Percentiles rank a stretch among this genome's conserved stretches.
Conservation (phyloP, 2,888 invertebrate genomes). For the Zygothrica quintamaculata region DNA sequence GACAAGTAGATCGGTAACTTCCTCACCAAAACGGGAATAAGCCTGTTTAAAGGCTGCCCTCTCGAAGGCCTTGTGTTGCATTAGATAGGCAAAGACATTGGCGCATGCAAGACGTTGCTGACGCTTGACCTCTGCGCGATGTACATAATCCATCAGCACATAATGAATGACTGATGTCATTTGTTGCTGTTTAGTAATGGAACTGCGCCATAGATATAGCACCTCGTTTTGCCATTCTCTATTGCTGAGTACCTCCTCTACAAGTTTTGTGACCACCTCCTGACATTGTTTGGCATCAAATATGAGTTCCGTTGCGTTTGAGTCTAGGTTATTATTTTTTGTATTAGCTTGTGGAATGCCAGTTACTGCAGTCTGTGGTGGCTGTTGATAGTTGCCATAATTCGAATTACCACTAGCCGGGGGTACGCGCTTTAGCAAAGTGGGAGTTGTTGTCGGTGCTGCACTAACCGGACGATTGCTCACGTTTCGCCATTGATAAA, state of each 20-base stretch:
- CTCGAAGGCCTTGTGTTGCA: conserved; percentile 62
- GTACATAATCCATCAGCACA: conserved; percentile 76
- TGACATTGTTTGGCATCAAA: conserved; percentile 64
- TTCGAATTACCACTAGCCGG: conserved; percentile 24
- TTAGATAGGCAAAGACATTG: conserved; percentile 69
- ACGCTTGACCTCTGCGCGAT: conserved; percentile 59
- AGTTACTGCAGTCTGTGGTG: conserved; percentile 6
- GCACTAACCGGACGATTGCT: conserved; percentile 56
- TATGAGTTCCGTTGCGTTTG: neutral
- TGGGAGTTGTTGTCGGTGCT: conserved; percentile 22
- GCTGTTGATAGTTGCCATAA: conserved; percentile 46
- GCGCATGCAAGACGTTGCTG: conserved; percentile 74
- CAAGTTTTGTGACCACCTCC: conserved; percentile 67
- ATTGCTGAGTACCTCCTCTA: conserved; percentile 69
- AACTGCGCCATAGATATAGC: conserved; percentile 65
- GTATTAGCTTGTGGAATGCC: conserved; percentile 1
- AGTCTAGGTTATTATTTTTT: conserved; percentile 25
- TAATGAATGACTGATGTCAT: conserved; percentile 64
- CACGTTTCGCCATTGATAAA: conserved; percentile 73
- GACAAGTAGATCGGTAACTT: conserved; percentile 74
- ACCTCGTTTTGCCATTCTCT: conserved; percentile 69
- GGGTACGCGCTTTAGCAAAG: conserved; percentile 54
- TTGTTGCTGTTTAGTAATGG: conserved; percentile 57
- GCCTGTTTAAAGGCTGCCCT: conserved; percentile 64
- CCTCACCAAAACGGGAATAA: conserved; percentile 70